Percentiles rank a stretch among this genome's conserved stretches.
Conservation (phyloP, 2,797 vertebrate species). For the Onychomys leucogaster region DNA sequence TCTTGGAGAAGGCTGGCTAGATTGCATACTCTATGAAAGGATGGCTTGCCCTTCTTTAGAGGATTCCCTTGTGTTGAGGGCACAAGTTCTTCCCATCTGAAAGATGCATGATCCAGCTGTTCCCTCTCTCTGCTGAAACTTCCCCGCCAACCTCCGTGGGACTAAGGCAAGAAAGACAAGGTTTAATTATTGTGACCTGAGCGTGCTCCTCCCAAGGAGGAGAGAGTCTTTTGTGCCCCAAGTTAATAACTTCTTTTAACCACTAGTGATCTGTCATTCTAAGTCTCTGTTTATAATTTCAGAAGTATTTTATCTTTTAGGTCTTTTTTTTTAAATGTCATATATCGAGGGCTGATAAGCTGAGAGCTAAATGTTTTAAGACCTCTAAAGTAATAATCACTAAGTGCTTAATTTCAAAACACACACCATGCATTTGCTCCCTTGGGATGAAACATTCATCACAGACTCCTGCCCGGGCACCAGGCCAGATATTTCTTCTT, state of each 20-base stretch:
- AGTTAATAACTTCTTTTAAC: slow-evolving; percentile 81
- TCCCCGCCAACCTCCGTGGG: slow-evolving; percentile 68
- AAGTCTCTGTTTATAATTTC: slow-evolving; percentile 87
- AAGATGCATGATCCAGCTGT: slow-evolving; percentile 86
- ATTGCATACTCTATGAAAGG: slow-evolving; percentile 79
- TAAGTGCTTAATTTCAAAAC: slow-evolving; percentile 83
- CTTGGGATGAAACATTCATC: slow-evolving; percentile 61
- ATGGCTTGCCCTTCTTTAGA: slow-evolving; percentile 78
- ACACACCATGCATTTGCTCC: slow-evolving; percentile 79
- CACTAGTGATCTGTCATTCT: slow-evolving; percentile 82
- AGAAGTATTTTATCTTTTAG: slow-evolving; percentile 85
- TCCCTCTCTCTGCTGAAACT: slow-evolving; percentile 70
- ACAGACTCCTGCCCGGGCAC: slow-evolving; percentile 67
- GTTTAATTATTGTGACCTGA: slow-evolving; percentile 67
- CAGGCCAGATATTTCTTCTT: slow-evolving; percentile 49
- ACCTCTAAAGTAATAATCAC: slow-evolving; percentile 83
- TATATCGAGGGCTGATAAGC: slow-evolving; percentile 83
- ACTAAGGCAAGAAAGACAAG: slow-evolving; percentile 63
- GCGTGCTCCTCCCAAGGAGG: slow-evolving; percentile 67
- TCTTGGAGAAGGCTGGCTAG: slow-evolving; percentile 82
- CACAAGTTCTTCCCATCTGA: slow-evolving; percentile 79
- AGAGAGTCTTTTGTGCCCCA: slow-evolving; percentile 75
- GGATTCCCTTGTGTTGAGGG: slow-evolving; percentile 74
- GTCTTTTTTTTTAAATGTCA: slow-evolving; percentile 71
- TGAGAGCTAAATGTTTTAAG: slow-evolving; percentile 81